phyloP scores from a whole-genome alignment of 2,113 vertebrate species.

The Brachionichthys hirsutus region DNA sequence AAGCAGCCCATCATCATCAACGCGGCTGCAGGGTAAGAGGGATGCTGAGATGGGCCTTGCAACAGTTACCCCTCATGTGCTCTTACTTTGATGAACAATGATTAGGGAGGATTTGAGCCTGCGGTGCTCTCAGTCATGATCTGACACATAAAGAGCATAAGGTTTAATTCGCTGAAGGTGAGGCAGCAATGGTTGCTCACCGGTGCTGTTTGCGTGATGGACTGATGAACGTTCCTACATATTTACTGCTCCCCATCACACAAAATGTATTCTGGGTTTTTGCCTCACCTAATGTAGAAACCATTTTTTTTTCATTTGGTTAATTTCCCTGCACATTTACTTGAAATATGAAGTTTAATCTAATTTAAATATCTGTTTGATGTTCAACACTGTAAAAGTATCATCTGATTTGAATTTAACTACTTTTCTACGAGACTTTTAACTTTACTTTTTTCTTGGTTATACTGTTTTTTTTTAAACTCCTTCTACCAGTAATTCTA shows the following conservation, averaged over 20 bases:
- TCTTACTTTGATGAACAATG: slow-evolving; percentile 30
- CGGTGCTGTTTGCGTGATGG: slow-evolving; percentile 30
- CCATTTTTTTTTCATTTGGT: background rate
- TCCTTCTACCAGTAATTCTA: too few relatives aligned
- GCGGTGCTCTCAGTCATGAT: slow-evolving; percentile 9
- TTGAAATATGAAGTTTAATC: background rate
- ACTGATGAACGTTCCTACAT: slow-evolving; percentile 20
- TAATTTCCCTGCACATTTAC: background rate
- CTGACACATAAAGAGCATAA: slow-evolving; percentile 7
- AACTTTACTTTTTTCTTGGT: too few relatives aligned
- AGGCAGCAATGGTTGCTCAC: slow-evolving; percentile 17
- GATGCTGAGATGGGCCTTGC: slow-evolving; percentile 4
- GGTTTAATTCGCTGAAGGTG: slow-evolving; percentile 25
- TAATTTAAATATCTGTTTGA: too few relatives aligned
- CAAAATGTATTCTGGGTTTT: background rate
- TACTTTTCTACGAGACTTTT: too few relatives aligned
- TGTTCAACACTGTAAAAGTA: too few relatives aligned
- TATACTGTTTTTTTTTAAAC: too few relatives aligned
- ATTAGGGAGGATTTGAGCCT: background rate
- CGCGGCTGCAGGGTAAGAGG: slow-evolving; percentile 72
- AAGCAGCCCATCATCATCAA: slow-evolving; percentile 92
- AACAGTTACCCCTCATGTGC: slow-evolving; percentile 18
- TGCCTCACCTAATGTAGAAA: too few relatives aligned
- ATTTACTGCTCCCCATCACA: too few relatives aligned
- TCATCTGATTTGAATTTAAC: too few relatives aligned